Percentiles rank a stretch among this genome's conserved stretches.
Conservation (phyloP, 1,140 invertebrate species). For the Zaprionus camerounensis region DNA sequence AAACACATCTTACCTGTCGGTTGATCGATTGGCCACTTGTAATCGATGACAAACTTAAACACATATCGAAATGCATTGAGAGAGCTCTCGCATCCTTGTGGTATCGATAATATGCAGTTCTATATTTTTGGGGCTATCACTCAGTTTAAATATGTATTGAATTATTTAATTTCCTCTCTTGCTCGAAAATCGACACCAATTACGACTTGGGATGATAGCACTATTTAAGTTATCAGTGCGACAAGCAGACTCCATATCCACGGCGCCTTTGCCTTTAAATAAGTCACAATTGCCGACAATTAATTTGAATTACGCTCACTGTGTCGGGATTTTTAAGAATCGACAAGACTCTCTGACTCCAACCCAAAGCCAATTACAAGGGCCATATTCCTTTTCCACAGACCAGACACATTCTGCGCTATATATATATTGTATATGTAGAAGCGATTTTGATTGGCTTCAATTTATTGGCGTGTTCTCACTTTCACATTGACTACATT, state of each 20-base stretch:
- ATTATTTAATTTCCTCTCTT: neutral
- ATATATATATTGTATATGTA: neutral
- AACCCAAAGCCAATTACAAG: constrained; percentile 67
- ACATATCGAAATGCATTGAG: neutral
- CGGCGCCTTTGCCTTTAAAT: constrained; percentile 68
- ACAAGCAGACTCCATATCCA: constrained; percentile 6
- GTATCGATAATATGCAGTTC: no score
- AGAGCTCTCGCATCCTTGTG: no score
- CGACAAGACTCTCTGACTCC: constrained; percentile 39
- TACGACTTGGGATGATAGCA: constrained; percentile 28
- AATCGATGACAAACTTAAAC: constrained; percentile 8
- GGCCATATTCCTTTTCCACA: constrained; percentile 23
- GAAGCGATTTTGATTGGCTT: constrained; percentile 56
- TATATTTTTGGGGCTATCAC: neutral
- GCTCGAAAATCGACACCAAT: constrained; percentile 39
- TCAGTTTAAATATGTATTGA: neutral
- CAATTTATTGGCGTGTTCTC: constrained; percentile 80
- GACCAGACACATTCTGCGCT: constrained; percentile 15
- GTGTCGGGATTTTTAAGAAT: constrained; percentile 70
- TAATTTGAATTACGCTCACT: constrained; percentile 77
- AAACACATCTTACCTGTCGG: neutral
- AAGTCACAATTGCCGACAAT: constrained; percentile 76
- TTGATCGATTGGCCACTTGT: neutral
- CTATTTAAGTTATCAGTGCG: constrained; percentile 40
- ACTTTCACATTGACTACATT: constrained; percentile 74